Evolutionary conservation across 2,113 vertebrate genomes (phyloP).

Genomic region (Brachionichthys hirsutus): DNA sequence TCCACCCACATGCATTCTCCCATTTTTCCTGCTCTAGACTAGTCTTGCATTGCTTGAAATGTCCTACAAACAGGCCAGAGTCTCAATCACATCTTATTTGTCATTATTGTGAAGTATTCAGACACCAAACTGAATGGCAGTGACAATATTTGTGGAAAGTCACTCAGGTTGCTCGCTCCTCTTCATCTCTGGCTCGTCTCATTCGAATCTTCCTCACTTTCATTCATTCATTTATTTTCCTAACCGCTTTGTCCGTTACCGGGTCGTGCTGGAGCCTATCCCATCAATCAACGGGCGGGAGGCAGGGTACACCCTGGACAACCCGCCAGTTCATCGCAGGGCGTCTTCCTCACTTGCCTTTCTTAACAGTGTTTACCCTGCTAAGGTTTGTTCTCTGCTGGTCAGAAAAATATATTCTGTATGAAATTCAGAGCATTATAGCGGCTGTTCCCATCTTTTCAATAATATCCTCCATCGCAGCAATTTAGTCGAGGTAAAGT

Average conservation of each 20-base stretch:
- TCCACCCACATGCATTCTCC: slow-evolving; percentile 29
- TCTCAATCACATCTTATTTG: not conserved
- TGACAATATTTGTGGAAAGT: slow-evolving; percentile 15
- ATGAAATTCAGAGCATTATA: not conserved
- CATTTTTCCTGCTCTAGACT: slow-evolving; percentile 6
- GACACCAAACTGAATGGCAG: not conserved
- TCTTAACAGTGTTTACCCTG: no score
- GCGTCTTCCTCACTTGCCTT: no score
- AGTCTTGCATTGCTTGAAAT: slow-evolving; percentile 29
- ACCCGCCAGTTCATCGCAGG: no score
- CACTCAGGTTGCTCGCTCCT: not conserved
- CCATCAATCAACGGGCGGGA: no score
- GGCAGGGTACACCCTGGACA: no score
- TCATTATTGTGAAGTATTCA: slow-evolving; percentile 1
- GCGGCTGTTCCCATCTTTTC: not conserved
- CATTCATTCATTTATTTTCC: no score
- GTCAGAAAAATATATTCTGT: no score
- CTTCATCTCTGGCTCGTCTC: no score
- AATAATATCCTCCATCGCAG: not conserved
- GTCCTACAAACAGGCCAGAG: slow-evolving; percentile 2
- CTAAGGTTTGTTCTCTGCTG: no score
- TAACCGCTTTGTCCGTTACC: no score
- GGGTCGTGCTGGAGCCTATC: no score
- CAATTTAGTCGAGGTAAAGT: not conserved
- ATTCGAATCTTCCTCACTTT: no score